Percentiles rank a stretch among this genome's conserved stretches.
Evolutionary conservation across 1,140 invertebrate species (phyloP).

Genomic region (Asobara japonica): DNA sequence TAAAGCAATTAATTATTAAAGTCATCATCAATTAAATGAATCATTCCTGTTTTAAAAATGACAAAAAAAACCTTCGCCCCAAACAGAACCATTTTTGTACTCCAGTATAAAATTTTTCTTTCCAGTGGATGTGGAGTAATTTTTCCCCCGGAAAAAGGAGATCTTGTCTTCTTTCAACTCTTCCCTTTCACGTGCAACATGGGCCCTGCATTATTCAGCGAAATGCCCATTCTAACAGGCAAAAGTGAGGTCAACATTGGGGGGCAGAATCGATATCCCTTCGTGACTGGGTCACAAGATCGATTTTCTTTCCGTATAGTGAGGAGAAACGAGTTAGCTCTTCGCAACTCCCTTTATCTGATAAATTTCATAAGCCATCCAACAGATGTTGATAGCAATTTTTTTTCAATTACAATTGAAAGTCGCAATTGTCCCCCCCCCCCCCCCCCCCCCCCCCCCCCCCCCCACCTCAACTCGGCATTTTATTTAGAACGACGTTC

Average conservation of each 20-base stretch:
- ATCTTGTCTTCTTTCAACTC: not conserved
- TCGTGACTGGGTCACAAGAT: conserved; percentile 32
- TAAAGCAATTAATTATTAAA: too few relatives aligned
- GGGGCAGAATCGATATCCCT: conserved; percentile 23
- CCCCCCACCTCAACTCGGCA: too few relatives aligned
- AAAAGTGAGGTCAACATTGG: conserved; percentile 28
- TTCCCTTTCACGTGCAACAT: not conserved
- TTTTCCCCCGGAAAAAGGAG: not conserved
- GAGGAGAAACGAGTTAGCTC: not conserved
- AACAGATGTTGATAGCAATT: not conserved
- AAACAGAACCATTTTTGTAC: too few relatives aligned
- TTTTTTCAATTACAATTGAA: not conserved
- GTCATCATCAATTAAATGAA: too few relatives aligned
- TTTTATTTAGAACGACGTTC: not conserved
- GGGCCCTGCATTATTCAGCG: not conserved
- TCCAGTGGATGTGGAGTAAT: not conserved
- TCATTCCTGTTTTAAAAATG: too few relatives aligned
- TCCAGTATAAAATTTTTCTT: not conserved
- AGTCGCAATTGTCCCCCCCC: too few relatives aligned
- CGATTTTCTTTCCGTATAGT: conserved; percentile 23
- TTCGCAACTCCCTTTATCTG: not conserved
- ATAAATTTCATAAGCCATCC: not conserved
- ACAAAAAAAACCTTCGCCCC: too few relatives aligned
- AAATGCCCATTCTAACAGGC: not conserved
- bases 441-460: too few relatives aligned